phyloP scores from a whole-genome alignment of 2,797 vertebrate species.

The Adrianichthys oophorus region DNA sequence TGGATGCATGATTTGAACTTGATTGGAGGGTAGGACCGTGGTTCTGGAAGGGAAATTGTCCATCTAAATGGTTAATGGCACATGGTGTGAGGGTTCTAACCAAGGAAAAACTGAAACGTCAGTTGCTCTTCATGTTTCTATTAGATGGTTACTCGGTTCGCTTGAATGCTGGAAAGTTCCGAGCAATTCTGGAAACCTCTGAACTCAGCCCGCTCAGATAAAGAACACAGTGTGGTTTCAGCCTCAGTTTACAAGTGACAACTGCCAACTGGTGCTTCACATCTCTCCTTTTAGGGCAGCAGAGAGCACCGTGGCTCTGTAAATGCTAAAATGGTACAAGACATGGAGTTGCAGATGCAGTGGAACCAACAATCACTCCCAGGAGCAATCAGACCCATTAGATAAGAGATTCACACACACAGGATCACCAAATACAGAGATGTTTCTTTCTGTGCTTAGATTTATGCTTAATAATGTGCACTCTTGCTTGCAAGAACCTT shows the following conservation, averaged over 20 bases:
- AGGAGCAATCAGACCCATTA: conserved; percentile 3
- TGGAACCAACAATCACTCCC: conserved; percentile 31
- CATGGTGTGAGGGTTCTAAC: conserved; percentile 23
- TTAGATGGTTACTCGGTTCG: conserved; percentile 54
- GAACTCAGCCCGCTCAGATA: conserved; percentile 44
- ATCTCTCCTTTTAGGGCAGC: conserved; percentile 58
- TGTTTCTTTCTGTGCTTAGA: conserved; percentile 10
- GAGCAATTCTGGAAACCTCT: conserved; percentile 50
- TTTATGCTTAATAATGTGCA: conserved; percentile 37
- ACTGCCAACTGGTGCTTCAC: conserved; percentile 51
- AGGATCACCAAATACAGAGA: background rate
- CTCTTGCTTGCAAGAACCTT: conserved; percentile 25
- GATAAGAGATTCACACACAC: conserved; percentile 23
- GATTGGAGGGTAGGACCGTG: conserved; percentile 18
- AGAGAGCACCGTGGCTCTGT: conserved; percentile 11
- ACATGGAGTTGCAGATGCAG: conserved; percentile 22
- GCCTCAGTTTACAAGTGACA: conserved; percentile 52
- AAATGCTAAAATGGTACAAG: conserved; percentile 27
- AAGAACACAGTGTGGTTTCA: conserved; percentile 59
- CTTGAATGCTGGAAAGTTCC: conserved; percentile 57
- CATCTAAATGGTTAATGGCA: conserved; percentile 54
- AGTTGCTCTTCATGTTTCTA: conserved; percentile 60
- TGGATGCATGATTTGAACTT: conserved; percentile 23
- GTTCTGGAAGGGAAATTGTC: conserved; percentile 48
- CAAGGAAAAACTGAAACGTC: conserved; percentile 66